Conservation (phyloP, 2,888 invertebrate genomes). For the Seira sanloemensis region DNA sequence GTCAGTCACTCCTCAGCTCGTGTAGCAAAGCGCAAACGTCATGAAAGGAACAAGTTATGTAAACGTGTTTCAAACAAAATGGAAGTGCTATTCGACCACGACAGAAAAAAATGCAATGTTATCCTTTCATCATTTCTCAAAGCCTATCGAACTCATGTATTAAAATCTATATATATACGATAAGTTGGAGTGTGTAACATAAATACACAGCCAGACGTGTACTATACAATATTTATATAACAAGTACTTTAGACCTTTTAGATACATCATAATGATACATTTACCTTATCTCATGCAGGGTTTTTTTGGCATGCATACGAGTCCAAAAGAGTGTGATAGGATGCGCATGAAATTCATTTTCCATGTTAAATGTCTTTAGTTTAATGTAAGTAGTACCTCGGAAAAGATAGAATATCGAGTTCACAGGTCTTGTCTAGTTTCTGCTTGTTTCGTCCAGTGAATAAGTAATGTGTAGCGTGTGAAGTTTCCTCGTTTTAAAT, state of each 20-base stretch:
- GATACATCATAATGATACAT: slow-evolving; percentile 15
- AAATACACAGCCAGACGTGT: not conserved
- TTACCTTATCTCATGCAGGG: not conserved
- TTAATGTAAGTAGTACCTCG: too few species aligned
- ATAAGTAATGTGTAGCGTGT: not conserved
- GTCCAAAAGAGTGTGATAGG: too few species aligned
- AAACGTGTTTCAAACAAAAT: slow-evolving; percentile 11
- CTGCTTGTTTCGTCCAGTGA: not conserved
- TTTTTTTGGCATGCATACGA: not conserved
- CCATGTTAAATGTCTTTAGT: too few species aligned
- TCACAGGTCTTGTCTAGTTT: too few species aligned
- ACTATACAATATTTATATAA: not conserved
- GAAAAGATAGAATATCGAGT: not conserved
- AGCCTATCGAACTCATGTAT: not conserved
- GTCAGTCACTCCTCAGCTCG: not conserved
- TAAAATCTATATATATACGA: not conserved
- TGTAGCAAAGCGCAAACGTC: not conserved
- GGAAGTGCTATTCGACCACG: not conserved
- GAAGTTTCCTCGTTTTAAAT: too few species aligned
- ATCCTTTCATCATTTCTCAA: not conserved
- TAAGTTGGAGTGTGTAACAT: not conserved
- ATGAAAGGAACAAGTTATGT: not conserved
- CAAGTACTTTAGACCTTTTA: not conserved
- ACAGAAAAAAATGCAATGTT: slow-evolving; percentile 1
- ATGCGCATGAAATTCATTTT: too few species aligned